Base-by-base conservation (phyloP, 2,888 invertebrate genomes). In the Rugalucina vietnamica region DNA sequence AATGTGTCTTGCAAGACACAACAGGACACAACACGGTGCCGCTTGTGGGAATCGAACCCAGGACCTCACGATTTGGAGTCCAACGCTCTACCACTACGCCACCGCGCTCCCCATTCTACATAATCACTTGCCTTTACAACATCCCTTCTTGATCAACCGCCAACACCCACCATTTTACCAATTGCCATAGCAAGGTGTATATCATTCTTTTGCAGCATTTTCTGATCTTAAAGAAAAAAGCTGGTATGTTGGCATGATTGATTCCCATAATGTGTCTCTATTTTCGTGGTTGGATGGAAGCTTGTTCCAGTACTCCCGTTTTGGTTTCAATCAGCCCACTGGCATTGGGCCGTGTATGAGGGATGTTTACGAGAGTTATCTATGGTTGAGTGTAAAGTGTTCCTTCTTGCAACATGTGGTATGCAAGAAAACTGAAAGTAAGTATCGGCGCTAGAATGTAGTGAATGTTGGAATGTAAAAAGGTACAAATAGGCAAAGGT, bases 271-370 rank as follows among this genome's bases (percentile, higher is more conserved):
- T n/a, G 70, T 80, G 4, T 80, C 78, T 0, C 57, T 87, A 12
- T 87, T 76, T 27, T 50, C 79, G 18, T 87, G 87, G 87, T 29
- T 84, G 12, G 87, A 87, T 29, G 87, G 87, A 4, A 87, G 75
- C 57, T 29, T 87, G 27, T 37, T 77, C 69, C 72, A 80, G 21
- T 81, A 50, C 54, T 72, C 75, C 1, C 54, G 34, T 12, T 87
- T 84, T 54, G 49, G 49, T 3, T 8, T 3, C 1, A 5, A 43
- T 1, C 10, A 75, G 10, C 60, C 65, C 0, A 34, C 65, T 21
- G 21, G 29, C 34, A 32, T 65, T 34, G 34, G 5, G 34, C 4
- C 34, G 14, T 65, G 65, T 65, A 34, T 65, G 18, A 65, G 21
- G 34, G 65, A 65, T 18, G 5, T 14, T 1, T 1, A 32, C 21